Evolutionary conservation across 1,140 invertebrate genomes (phyloP).

Genomic region (Popillia japonica): DNA sequence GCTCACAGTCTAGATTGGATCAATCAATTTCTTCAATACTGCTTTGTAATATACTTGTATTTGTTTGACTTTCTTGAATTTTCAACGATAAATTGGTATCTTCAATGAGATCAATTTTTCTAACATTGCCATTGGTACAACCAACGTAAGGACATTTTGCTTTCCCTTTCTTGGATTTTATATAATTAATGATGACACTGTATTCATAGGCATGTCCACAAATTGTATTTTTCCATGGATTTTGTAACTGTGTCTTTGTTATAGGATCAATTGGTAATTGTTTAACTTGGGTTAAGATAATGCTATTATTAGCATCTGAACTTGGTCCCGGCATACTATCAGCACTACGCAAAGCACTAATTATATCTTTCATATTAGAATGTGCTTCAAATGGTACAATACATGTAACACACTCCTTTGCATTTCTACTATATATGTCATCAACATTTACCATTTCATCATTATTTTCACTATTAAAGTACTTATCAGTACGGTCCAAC

Average conservation of each 20-base stretch:
- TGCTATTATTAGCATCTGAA: conserved; percentile 44
- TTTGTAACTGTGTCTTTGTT: conserved; percentile 48
- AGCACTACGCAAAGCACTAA: conserved; percentile 2
- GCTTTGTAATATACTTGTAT: neutral
- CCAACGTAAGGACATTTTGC: conserved; percentile 54
- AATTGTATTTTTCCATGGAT: conserved; percentile 49
- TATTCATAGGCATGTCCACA: conserved; percentile 54
- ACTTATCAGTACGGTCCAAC: conserved; percentile 42
- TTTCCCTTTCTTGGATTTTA: conserved; percentile 48
- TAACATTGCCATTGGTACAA: conserved; percentile 49
- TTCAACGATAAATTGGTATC: conserved; percentile 37
- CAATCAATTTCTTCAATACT: neutral
- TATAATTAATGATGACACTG: conserved; percentile 48
- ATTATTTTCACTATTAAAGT: conserved; percentile 41
- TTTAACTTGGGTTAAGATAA: conserved; percentile 50
- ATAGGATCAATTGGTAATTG: conserved; percentile 53
- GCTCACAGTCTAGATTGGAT: neutral
- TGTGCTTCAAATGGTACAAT: conserved; percentile 42
- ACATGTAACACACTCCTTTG: conserved; percentile 34
- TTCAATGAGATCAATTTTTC: conserved; percentile 44
- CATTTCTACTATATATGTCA: conserved; percentile 44
- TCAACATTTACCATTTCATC: conserved; percentile 46
- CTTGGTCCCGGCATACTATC: conserved; percentile 25
- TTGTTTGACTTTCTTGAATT: neutral
- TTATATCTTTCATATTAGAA: conserved; percentile 47